phyloP scores from a whole-genome alignment of 2,797 vertebrate species.

The Bradypodion ventrale region DNA sequence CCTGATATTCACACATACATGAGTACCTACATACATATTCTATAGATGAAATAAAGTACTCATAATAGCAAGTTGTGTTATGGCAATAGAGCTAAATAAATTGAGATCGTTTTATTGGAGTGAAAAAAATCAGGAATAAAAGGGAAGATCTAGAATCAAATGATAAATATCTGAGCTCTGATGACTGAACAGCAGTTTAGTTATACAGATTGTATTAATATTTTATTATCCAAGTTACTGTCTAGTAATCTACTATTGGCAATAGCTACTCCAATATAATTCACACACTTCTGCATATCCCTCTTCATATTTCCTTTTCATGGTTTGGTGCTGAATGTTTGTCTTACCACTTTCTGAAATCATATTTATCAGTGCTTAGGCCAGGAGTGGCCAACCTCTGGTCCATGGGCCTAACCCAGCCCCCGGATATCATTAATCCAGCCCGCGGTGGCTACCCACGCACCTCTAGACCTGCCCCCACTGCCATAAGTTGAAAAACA shows the following conservation, averaged over 20 bases:
- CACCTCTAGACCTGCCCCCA: no score
- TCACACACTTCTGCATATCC: not conserved
- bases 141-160: not conserved
- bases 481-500: no score
- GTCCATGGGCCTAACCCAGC: no score
- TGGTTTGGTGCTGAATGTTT: not conserved
- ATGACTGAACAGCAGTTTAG: not conserved
- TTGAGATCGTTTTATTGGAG: slow-evolving; percentile 7
- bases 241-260: not conserved
- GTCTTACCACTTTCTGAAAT: not conserved
- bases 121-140: not conserved
- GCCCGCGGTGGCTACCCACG: no score
- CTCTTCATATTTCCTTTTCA: not conserved
- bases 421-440: no score
- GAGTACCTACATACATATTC: no score
- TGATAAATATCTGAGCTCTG: not conserved
- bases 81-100: not conserved
- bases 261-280: not conserved
- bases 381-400: no score
- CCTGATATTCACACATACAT: not conserved
- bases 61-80: not conserved
- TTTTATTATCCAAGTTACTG: not conserved
- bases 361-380: no score
- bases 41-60: not conserved
- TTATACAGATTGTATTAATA: not conserved